A percentile compares a stretch with the other conserved stretches of the same genome.
These are phyloP conservation scores for Bimastos eiseni DNA, from an alignment of 2,888 invertebrate genomes.

Conservation along the genomic window DNA sequence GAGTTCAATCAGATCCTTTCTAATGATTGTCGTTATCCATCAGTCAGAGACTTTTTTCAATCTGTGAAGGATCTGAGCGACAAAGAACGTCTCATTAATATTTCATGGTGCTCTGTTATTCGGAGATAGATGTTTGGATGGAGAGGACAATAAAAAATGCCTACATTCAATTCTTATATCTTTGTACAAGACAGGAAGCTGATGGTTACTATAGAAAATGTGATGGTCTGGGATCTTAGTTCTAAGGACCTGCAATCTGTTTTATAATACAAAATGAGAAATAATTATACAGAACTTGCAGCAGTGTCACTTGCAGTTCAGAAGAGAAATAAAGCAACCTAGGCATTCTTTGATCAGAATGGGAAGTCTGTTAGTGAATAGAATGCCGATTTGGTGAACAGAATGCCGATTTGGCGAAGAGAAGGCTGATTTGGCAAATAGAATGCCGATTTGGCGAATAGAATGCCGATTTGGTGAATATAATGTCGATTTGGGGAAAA, in stretches of 20 bases:
- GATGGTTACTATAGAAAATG: neutral
- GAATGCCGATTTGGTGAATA: too few species aligned
- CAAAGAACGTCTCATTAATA: neutral
- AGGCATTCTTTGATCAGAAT: neutral
- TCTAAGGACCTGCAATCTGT: neutral
- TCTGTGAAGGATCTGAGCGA: neutral
- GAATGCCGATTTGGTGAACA: too few species aligned
- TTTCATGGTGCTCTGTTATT: neutral
- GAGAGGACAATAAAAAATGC: neutral
- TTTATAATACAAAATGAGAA: neutral
- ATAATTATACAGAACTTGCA: neutral
- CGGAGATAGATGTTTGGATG: neutral
- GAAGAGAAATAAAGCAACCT: too few species aligned
- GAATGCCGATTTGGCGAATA: too few species aligned
- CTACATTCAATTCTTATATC: neutral
- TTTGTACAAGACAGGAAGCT: neutral
- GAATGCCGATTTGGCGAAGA: too few species aligned
- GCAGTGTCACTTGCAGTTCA: too few species aligned
- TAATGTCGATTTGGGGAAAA: too few species aligned
- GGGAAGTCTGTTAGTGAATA: too few species aligned
- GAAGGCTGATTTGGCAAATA: too few species aligned
- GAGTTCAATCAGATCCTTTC: neutral
- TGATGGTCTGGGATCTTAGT: neutral
- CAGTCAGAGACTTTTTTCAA: neutral
- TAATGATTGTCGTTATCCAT: neutral